Evolutionary conservation across 2,797 vertebrate genomes (phyloP).

Genomic region (Arctocebus calabarensis): DNA sequence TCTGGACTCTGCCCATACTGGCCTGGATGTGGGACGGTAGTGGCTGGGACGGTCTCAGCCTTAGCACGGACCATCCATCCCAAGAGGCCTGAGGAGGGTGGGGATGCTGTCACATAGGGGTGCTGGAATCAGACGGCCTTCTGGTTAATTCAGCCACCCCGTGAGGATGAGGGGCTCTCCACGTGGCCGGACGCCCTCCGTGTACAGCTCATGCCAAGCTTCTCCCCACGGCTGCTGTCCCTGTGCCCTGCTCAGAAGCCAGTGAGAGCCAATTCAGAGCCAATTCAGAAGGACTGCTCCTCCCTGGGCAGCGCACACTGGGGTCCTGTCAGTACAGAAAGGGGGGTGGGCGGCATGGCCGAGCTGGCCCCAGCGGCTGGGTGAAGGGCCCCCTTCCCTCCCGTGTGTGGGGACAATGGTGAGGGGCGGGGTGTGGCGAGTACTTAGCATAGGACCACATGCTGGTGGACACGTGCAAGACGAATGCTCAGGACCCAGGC

Average conservation of each 20-base stretch:
- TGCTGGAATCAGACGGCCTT: fast-evolving
- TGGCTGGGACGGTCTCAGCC: neutral
- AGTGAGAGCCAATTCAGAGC: neutral
- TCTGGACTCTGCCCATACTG: too few relatives aligned
- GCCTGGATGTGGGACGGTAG: neutral
- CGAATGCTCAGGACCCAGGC: neutral
- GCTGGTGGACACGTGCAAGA: too few relatives aligned
- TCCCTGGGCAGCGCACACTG: neutral
- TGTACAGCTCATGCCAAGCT: neutral
- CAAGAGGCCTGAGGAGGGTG: neutral
- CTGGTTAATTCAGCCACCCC: too few relatives aligned
- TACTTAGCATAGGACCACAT: neutral
- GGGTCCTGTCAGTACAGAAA: neutral
- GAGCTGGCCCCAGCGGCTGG: neutral
- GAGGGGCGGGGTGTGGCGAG: neutral
- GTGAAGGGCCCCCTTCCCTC: neutral
- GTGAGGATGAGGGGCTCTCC: neutral
- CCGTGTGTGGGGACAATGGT: neutral
- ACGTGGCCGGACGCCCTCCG: neutral
- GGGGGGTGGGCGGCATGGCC: neutral
- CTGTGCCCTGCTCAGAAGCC: neutral
- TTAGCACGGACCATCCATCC: neutral
- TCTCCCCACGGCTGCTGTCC: neutral
- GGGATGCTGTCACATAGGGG: too few relatives aligned
- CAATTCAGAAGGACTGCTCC: neutral